These are phyloP conservation scores for Megalurothrips usitatus DNA, from an alignment of 2,888 invertebrate species.

Conservation along the genomic window DNA sequence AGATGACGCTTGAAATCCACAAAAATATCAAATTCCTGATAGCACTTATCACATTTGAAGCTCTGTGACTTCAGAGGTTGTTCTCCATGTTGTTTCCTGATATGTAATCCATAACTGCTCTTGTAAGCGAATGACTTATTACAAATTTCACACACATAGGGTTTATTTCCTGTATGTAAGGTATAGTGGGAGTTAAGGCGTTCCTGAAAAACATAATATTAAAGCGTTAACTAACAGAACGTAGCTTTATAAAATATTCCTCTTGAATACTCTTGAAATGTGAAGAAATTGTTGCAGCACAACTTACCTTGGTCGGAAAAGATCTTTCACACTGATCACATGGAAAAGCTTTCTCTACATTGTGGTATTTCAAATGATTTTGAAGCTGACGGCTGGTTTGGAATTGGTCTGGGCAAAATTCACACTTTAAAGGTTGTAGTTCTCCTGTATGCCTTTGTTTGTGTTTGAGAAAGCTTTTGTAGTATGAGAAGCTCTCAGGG, in stretches of 20 bases:
- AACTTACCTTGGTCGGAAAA: not conserved
- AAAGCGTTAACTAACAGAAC: not conserved
- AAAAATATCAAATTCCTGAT: slow-evolving; percentile 5
- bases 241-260: not conserved
- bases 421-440: not conserved
- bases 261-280: not conserved
- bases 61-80: not conserved
- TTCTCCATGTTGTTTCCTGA: slow-evolving; percentile 13
- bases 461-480: slow-evolving; percentile 11
- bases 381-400: slow-evolving; percentile 8
- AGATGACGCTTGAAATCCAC: slow-evolving; percentile 16
- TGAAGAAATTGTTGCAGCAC: too few species aligned
- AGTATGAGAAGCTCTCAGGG: slow-evolving; percentile 8
- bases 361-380: slow-evolving; percentile 7
- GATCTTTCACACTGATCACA: slow-evolving; percentile 22
- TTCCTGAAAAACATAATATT: not conserved
- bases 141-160: not conserved
- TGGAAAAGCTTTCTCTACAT: slow-evolving; percentile 11
- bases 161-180: not conserved
- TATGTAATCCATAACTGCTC: not conserved
- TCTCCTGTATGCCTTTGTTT: not conserved
- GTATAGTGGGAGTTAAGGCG: not conserved
- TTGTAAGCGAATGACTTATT: slow-evolving; percentile 9
- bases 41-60: slow-evolving; percentile 1
- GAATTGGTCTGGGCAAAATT: not conserved